These are phyloP conservation scores for Oreochromis mossambicus DNA, from an alignment of 2,797 vertebrate species.

Conservation along the genomic window DNA sequence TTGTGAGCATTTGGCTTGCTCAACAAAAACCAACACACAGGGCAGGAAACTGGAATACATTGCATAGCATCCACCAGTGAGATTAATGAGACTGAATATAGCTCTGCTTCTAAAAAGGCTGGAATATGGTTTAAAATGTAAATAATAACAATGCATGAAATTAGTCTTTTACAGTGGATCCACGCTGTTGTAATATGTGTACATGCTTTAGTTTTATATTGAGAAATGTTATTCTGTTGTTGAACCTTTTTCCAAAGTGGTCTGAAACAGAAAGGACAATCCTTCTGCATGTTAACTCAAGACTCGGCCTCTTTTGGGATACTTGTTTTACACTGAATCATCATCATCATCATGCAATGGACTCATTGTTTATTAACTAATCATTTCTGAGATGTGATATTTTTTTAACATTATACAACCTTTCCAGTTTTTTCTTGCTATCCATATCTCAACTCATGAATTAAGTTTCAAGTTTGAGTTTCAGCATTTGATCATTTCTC, in stretches of 20 bases:
- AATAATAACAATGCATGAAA: neutral
- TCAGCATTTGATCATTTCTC: neutral
- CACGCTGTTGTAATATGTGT: neutral
- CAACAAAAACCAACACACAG: neutral
- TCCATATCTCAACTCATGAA: neutral
- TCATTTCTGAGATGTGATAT: neutral
- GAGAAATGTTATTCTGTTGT: neutral
- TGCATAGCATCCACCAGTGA: neutral
- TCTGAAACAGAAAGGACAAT: neutral
- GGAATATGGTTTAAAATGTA: neutral
- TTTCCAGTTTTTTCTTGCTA: neutral
- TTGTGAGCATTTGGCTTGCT: conserved; percentile 4
- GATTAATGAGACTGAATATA: conserved; percentile 15
- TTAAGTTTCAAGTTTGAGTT: neutral
- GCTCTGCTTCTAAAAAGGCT: neutral
- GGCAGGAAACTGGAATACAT: neutral
- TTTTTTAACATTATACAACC: neutral
- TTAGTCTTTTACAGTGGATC: neutral
- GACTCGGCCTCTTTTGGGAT: neutral
- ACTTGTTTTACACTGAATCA: neutral
- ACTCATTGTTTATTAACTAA: neutral
- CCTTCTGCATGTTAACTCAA: neutral
- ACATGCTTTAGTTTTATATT: neutral
- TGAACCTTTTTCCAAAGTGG: neutral
- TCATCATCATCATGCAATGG: neutral